A percentile compares a stretch with the other conserved stretches of the same genome.
These are phyloP conservation scores for Dasyurus viverrinus DNA, from an alignment of 2,113 vertebrate species.

Conservation along the genomic window DNA sequence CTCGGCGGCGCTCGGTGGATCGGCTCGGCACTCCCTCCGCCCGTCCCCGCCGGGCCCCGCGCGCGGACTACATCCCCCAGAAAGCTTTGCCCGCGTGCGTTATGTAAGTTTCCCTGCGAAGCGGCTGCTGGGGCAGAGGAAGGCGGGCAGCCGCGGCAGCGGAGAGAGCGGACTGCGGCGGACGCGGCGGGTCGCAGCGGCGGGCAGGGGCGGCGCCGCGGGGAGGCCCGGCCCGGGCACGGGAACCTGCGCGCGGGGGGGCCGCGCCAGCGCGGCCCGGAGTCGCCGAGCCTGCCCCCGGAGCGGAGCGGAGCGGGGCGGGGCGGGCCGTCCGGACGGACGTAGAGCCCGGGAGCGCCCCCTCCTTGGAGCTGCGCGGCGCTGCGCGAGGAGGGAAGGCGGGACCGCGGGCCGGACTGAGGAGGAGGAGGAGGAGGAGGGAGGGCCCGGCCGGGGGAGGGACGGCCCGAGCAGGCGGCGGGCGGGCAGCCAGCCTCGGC, in stretches of 20 bases:
- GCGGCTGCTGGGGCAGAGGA: conserved; percentile 77
- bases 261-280: no score
- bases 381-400: conserved; percentile 19
- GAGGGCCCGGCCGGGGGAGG: conserved; percentile 45
- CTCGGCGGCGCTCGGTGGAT: neutral
- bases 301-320: neutral
- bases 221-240: conserved; percentile 67
- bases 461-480: conserved; percentile 15
- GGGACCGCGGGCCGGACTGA: conserved; percentile 19
- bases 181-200: conserved; percentile 12
- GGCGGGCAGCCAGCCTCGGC: conserved; percentile 37
- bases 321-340: neutral
- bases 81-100: conserved; percentile 73
- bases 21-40: neutral
- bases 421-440: no score
- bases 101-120: conserved; percentile 84
- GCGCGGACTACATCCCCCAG: conserved; percentile 80
- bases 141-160: conserved; percentile 66
- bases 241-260: conserved; percentile 39
- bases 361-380: conserved; percentile 1
- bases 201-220: conserved; percentile 48
- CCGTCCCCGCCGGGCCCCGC: neutral
- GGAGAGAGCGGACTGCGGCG: conserved; percentile 21
- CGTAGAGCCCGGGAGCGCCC: neutral
- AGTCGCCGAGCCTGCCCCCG: neutral